phyloP scores from a whole-genome alignment of 2,888 invertebrate species.

The Tryphoninae sp. region DNA sequence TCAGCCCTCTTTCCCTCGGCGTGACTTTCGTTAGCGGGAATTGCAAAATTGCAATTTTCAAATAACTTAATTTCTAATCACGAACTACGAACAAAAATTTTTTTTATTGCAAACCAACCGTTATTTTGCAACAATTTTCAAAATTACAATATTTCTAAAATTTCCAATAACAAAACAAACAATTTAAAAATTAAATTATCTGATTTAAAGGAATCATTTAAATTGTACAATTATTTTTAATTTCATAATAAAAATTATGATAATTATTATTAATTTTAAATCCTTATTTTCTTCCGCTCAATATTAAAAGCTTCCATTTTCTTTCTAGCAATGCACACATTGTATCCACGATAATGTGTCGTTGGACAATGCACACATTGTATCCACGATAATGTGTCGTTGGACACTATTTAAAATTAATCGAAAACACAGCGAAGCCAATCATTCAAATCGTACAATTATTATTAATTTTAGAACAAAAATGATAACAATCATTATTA shows the following conservation, averaged over 20 bases:
- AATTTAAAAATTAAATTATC: no score
- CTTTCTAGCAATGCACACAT: neutral
- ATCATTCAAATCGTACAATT: no score
- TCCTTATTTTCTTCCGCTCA: neutral
- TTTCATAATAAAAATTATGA: neutral
- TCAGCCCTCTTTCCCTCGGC: neutral
- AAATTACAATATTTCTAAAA: no score
- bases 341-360: neutral
- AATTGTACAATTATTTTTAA: no score
- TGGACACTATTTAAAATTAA: neutral
- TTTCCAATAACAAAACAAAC: no score
- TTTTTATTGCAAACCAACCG: no score
- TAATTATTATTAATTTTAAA: neutral
- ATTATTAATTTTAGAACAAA: no score
- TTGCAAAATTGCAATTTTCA: neutral
- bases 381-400: neutral
- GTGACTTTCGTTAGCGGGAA: neutral
- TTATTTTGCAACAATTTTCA: no score
- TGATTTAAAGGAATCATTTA: no score
- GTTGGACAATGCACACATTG: neutral
- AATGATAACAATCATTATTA: neutral
- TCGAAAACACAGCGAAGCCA: conserved; percentile 37
- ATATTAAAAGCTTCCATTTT: neutral
- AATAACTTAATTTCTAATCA: neutral
- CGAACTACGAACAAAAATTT: no score